Base-by-base conservation (phyloP, 2,113 vertebrate genomes). In the Mormyrus lacerda region DNA sequence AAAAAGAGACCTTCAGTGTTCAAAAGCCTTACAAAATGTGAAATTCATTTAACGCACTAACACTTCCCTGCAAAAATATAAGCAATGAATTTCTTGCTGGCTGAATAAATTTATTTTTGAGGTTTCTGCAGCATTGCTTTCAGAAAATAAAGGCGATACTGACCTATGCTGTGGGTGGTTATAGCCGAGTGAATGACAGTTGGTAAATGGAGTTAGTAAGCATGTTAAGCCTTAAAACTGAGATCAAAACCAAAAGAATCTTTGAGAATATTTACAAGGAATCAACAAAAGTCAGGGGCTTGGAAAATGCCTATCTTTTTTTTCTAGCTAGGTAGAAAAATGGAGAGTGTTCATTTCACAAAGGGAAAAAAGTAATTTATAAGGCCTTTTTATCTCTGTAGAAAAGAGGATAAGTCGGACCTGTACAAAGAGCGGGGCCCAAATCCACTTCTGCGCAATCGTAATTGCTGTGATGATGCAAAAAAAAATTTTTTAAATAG, bases 21-120 rank as follows among this genome's bases (percentile, higher is more conserved):
- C 50, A 39, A 87, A 87, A 51, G 85, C 85, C 50, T 87, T 53
- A 87, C 85, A 87, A 87, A 53, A 87, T 87, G 50, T 53, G 50
- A 53, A 87, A 35, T 53, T 51, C 85, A 87, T 87, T 87, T 53
- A 51, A 87, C 27, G 39, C 15, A 53, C 31, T 35, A 53, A 35
- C 50, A 87, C n/a, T 87, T 53, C 31, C 24, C n/a, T 15, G 15
- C n/a, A 31, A 53, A 87, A 87, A 86, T 86, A 31, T 35, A 86
- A 87, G 50, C 48, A 53, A 31, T 35, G 31, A 31, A 19, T 50
- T 85, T 48, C 84, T 51, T 24, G 13, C 21, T 50, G n/a, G 47
- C 31, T 53, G 85, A 87, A 87, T 19, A 87, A 86, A 53, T 87
- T 55, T 39, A 53, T 53, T 87, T 35, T 19, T 27, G 83, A 50